Conservation (phyloP, 2,113 vertebrate species). For the Larimichthys polyactis region DNA sequence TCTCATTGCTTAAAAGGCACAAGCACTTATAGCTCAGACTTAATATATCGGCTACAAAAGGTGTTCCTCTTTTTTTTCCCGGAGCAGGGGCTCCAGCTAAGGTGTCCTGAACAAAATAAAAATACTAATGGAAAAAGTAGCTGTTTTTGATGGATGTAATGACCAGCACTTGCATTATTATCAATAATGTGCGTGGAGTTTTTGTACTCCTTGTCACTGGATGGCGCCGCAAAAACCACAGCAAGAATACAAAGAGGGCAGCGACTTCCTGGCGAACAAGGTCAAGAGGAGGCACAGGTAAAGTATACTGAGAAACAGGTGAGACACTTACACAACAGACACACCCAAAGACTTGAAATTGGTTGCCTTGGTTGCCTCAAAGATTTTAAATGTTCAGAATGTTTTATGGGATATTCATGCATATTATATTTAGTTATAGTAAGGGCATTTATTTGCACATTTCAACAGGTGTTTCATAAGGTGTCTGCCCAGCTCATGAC, state of each 20-base stretch:
- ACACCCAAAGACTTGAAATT: background rate
- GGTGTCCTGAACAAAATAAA: conserved; percentile 82
- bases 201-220: background rate
- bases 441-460: background rate
- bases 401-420: background rate
- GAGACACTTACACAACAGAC: conserved; percentile 2
- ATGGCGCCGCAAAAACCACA: background rate
- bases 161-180: conserved; percentile 37
- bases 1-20: conserved; percentile 84
- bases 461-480: background rate
- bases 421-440: background rate
- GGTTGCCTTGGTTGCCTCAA: background rate
- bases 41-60: conserved; percentile 85
- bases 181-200: conserved; percentile 4
- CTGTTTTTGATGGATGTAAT: conserved; percentile 72
- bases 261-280: conserved; percentile 40
- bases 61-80: conserved; percentile 71
- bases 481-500: background rate
- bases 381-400: background rate
- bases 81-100: conserved; percentile 78
- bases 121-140: conserved; percentile 75
- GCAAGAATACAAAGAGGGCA: background rate
- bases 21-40: conserved; percentile 84
- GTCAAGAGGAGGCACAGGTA: conserved; percentile 61
- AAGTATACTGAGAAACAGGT: conserved; percentile 16